Conservation (phyloP, 2,113 vertebrate species). For the Oceanodroma tethys region DNA sequence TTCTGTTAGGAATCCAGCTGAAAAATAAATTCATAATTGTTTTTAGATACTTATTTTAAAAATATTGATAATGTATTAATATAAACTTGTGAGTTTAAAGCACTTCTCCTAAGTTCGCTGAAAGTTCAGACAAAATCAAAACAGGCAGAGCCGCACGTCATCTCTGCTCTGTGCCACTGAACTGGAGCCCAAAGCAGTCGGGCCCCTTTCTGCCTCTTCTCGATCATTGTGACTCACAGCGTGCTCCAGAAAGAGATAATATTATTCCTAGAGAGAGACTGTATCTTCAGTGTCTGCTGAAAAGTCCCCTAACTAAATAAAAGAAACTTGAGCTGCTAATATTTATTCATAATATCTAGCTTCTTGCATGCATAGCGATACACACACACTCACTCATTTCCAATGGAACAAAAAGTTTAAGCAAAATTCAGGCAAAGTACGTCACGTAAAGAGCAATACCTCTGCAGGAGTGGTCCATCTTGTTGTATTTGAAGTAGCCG, state of each 20-base stretch:
- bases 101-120: conserved; percentile 31
- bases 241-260: conserved; percentile 48
- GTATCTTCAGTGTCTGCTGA: neutral
- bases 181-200: neutral
- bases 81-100: conserved; percentile 10
- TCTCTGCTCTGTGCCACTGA: conserved; percentile 27
- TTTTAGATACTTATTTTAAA: neutral
- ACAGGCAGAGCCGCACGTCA: conserved; percentile 21
- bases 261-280: conserved; percentile 52
- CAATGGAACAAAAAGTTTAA: neutral
- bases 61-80: neutral
- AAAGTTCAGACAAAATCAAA: conserved; percentile 61
- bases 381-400: neutral
- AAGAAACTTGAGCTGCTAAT: conserved; percentile 9
- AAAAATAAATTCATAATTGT: neutral
- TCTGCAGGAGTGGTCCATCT: conserved; percentile 87
- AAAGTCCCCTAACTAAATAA: neutral
- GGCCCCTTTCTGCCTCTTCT: conserved; percentile 23
- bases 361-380: neutral
- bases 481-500: conserved; percentile 92
- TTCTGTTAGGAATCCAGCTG: neutral
- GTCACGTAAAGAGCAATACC: conserved; percentile 64
- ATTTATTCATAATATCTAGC: neutral
- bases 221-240: neutral
- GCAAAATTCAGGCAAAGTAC: neutral